Percentiles rank a stretch among this genome's conserved stretches.
phyloP scores from a whole-genome alignment of 2,113 vertebrate species.

The Xyliphius kryptos region DNA sequence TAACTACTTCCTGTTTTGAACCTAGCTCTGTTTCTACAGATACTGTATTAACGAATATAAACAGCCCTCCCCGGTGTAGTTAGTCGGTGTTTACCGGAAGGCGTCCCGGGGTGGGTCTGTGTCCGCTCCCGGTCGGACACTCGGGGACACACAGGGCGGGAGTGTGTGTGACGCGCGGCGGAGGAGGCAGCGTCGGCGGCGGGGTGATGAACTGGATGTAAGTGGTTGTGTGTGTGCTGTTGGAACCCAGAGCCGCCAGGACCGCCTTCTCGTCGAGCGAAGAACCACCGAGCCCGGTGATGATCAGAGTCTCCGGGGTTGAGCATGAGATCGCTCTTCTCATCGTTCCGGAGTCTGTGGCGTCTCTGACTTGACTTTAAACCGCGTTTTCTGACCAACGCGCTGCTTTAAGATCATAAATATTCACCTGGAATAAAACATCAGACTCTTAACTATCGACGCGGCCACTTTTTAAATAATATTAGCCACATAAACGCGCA shows the following conservation, averaged over 20 bases:
- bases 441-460: slow-evolving; percentile 26
- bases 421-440: slow-evolving; percentile 46
- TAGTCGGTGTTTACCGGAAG: slow-evolving; percentile 47
- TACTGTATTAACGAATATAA: no score
- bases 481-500: slow-evolving; percentile 26
- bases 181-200: slow-evolving; percentile 37
- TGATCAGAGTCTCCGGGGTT: slow-evolving; percentile 46
- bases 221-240: slow-evolving; percentile 32
- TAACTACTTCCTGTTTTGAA: no score
- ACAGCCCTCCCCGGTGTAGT: no score
- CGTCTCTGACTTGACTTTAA: slow-evolving; percentile 58
- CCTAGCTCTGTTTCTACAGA: no score
- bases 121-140: slow-evolving; percentile 40
- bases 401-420: slow-evolving; percentile 27
- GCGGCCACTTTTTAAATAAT: slow-evolving; percentile 3
- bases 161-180: no score
- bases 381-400: no score
- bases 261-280: slow-evolving; percentile 37
- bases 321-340: slow-evolving; percentile 52
- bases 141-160: slow-evolving; percentile 40
- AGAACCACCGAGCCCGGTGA: no score
- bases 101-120: slow-evolving; percentile 43
- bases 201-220: slow-evolving; percentile 46
- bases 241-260: slow-evolving; percentile 34
- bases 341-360: slow-evolving; percentile 47